These are phyloP conservation scores for Sebastes trivittatus DNA, from an alignment of 2,797 vertebrate genomes.

Conservation along the genomic window DNA sequence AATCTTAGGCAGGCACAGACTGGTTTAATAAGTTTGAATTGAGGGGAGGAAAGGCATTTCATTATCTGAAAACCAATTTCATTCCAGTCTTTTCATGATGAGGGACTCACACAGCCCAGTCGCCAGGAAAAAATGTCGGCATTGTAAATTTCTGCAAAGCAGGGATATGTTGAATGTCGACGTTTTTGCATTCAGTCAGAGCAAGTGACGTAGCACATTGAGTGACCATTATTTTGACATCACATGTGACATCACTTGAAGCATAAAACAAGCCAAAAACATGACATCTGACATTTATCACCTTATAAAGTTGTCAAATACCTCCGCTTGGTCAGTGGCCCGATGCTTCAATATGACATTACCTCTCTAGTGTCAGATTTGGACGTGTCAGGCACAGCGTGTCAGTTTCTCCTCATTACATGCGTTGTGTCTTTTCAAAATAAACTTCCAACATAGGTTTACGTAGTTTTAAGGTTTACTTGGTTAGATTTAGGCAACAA, in stretches of 20 bases:
- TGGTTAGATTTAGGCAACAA: too few species aligned
- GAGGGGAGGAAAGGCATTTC: background rate
- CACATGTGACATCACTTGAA: too few species aligned
- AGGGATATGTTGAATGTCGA: background rate
- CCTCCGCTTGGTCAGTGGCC: background rate
- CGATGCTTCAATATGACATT: background rate
- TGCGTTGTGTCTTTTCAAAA: background rate
- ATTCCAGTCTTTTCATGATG: background rate
- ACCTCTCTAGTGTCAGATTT: background rate
- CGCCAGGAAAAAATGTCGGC: background rate
- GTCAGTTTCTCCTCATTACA: background rate
- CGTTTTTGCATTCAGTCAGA: too few species aligned
- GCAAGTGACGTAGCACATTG: too few species aligned
- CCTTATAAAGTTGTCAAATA: background rate
- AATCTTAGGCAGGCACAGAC: background rate
- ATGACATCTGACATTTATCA: background rate
- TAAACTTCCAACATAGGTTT: too few species aligned
- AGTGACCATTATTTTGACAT: too few species aligned
- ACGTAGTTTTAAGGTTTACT: too few species aligned
- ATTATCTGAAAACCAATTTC: constrained; percentile 10
- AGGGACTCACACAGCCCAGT: background rate
- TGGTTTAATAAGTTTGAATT: background rate
- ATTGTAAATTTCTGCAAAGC: background rate
- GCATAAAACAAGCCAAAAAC: background rate
- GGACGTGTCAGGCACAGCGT: background rate